Conservation (phyloP, 1,140 invertebrate genomes). For the Papilio machaon region DNA sequence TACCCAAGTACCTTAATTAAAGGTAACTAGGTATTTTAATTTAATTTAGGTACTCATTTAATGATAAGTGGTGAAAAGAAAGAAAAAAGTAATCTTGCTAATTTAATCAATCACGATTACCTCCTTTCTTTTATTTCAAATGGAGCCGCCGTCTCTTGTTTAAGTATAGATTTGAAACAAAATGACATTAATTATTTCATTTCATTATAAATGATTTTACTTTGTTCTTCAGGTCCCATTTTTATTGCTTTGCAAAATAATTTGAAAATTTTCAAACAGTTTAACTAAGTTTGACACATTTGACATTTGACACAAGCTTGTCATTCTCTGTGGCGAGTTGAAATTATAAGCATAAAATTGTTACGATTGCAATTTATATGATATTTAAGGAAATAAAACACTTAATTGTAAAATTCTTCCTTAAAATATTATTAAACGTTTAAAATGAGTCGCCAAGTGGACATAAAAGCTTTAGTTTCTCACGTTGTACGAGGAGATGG, state of each 20-base stretch:
- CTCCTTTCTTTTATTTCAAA: background rate
- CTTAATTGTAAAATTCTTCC: background rate
- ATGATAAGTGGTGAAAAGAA: background rate
- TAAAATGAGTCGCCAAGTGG: constrained; percentile 68
- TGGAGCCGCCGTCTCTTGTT: background rate
- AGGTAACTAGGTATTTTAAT: background rate
- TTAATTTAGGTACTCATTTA: background rate
- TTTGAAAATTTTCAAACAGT: background rate
- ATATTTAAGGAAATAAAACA: constrained; percentile 9
- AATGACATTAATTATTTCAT: background rate
- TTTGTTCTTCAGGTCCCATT: background rate
- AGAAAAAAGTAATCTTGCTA: background rate
- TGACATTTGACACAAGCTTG: constrained; percentile 2
- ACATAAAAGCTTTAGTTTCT: constrained; percentile 72
- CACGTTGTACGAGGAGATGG: constrained; percentile 73
- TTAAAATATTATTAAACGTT: background rate
- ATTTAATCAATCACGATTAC: background rate
- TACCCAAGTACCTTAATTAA: background rate
- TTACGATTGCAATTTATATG: constrained; percentile 22
- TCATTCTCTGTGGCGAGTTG: background rate
- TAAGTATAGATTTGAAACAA: background rate
- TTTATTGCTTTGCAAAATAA: background rate
- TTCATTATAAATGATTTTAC: background rate
- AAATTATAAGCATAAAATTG: constrained; percentile 10
- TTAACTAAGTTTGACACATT: constrained; percentile 15